Evolutionary conservation across 2,113 vertebrate species (phyloP), one percentile per base, ranked within the genome.

Genomic region (Plotosus lineatus): DNA sequence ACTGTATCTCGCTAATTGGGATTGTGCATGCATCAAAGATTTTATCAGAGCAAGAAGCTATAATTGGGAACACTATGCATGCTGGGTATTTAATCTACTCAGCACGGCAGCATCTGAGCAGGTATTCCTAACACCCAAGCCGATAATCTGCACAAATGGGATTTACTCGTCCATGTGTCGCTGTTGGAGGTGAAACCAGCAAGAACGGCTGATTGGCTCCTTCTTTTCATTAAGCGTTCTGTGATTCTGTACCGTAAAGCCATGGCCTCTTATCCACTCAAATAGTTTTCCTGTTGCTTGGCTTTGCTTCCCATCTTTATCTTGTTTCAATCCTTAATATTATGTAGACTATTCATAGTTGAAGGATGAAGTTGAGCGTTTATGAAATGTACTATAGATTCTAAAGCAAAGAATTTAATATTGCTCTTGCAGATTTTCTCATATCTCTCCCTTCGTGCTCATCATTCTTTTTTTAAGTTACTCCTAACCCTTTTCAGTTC

Each of bases 81-180:
- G 26, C 4, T 69, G 65, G 40, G 33, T 51, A 10, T 51, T 21
- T 31, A 5, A 50, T 31, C 26, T 31, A 11, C 71, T 51, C 53
- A 19, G 65, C n/a, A 5, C 26, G 19, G 78, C 66, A 60, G 80
- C 15, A 48, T 72, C 10, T 72, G 11, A 50, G 28, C n/a, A 55
- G 74, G 60, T 58, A 83, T 88, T 84, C 83, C 81, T 51, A 77
- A 77, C 77, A 76, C 69, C 48, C 72, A 63, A 76, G 33, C 83
- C 63, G 15, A 75, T 90, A 87, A 90, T 91, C 86, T 82, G 78
- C 63, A 31, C 66, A 65, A 38, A 82, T 69, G 74, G 83, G 77
- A 85, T 77, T 88, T 85, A 46, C 61, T 77, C 50, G 50, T 85
- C 75, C 68, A 31, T 80, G 77, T 79, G 73, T 44, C 73, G 73